These are phyloP conservation scores for Aramus guarauna DNA, from an alignment of 2,113 vertebrate genomes.

Conservation along the genomic window DNA sequence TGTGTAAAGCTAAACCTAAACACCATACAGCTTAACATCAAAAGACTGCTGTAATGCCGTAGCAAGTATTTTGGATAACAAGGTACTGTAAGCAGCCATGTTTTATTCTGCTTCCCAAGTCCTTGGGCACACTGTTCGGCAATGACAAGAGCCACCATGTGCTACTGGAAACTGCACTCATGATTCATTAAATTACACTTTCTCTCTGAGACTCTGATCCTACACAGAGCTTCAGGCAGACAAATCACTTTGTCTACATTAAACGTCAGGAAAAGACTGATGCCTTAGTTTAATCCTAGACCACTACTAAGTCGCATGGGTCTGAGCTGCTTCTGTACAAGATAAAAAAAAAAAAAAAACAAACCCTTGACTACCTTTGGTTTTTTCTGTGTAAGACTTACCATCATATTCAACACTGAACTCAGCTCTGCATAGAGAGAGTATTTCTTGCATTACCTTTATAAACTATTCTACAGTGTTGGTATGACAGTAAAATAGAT, in stretches of 20 bases:
- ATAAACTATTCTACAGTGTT: not conserved
- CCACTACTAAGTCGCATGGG: not conserved
- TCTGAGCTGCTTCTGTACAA: not conserved
- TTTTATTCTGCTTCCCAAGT: not conserved
- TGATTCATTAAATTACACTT: not conserved
- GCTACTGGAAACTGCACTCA: not conserved
- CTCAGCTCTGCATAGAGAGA: not conserved
- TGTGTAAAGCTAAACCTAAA: not conserved
- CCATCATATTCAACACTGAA: not conserved
- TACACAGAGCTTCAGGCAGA: not conserved
- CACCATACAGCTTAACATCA: not conserved
- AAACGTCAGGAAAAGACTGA: not conserved
- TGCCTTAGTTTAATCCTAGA: not conserved
- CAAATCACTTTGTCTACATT: fast-evolving
- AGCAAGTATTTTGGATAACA: not conserved
- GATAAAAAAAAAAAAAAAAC: not conserved
- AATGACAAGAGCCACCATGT: not conserved
- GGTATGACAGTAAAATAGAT: not conserved
- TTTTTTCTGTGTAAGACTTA: not conserved
- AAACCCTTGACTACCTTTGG: not conserved
- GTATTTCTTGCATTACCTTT: not conserved
- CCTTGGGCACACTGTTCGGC: not conserved
- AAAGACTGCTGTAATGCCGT: not conserved
- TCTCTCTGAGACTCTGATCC: not conserved
- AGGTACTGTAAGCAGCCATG: not conserved